Base-by-base conservation (phyloP, 2,888 invertebrate genomes). In the Mesopsocus fuscifrons region DNA sequence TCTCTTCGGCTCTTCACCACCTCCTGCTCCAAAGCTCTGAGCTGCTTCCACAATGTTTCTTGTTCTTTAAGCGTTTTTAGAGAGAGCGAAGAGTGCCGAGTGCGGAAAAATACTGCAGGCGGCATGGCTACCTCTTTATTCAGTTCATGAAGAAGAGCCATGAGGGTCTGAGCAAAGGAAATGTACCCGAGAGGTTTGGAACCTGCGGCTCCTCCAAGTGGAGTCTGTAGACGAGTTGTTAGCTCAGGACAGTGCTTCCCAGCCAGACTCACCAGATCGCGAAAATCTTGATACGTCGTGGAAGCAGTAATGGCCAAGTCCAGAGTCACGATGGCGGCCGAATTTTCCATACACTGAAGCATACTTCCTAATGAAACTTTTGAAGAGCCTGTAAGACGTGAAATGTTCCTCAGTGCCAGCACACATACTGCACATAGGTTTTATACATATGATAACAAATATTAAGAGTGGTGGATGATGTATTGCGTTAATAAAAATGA, bases 251-350 rank as follows among this genome's bases (percentile, higher is more conserved):
- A 47, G 48, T 59, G 54, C 21, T 58, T 58, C 42, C 52, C 51
- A 1, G 59, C 57, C 2, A 59, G 53, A 17, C 59, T 55, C 16
- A 56, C 51, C 2, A 59, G 44, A 46, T 52, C 58, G 2, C 45
- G 45, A 1, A 59, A 58, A 18, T 52, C 50, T 9, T 52, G 49
- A 15, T 45, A 46, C 38, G 49, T 52, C 2, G 48, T 48, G 20
- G 53, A 49, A 35, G 54, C 49, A 8, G 60, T 60, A 21, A 61
- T 41, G 3, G 59, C 56, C n/a, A 61, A 46, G 47, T 61, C 61
- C 3, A 59, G 34, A 0, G 52, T 51, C 9, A 56, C 52, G 33
- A 61, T 48, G 3, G 55, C 46, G n/a, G 23, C 41, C n/a, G 11
- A 26, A 34, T 49, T 47, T 13, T 40, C 44, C 42, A 31, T 34